Evolutionary conservation across 2,797 vertebrate genomes (phyloP).

Genomic region (Myotis daubentonii): DNA sequence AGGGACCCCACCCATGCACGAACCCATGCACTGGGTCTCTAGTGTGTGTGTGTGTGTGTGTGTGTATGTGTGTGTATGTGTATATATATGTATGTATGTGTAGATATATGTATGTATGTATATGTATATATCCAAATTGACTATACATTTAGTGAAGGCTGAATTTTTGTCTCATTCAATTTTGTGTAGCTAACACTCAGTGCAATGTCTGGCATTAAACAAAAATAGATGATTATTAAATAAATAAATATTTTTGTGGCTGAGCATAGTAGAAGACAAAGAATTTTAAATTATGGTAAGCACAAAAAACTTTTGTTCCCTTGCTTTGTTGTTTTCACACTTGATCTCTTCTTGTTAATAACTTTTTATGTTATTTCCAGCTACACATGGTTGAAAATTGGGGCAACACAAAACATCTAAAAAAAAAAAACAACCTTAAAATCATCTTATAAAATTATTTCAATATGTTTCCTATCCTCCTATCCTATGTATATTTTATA

Average conservation of each 20-base stretch:
- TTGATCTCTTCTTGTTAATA: not conserved
- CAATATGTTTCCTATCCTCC: not conserved
- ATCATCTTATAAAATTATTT: not conserved
- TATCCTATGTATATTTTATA: not conserved
- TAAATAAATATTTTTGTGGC: not conserved
- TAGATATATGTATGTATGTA: not conserved
- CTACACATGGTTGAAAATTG: not conserved
- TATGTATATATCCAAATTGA: not conserved
- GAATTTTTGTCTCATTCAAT: not conserved
- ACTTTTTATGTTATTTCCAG: not conserved
- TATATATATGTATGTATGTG: too few relatives aligned
- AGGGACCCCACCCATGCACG: too few relatives aligned
- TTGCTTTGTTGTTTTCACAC: not conserved
- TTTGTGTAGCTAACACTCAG: not conserved
- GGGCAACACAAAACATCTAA: not conserved
- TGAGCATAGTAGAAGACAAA: not conserved
- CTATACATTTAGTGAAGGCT: not conserved
- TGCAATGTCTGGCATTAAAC: not conserved
- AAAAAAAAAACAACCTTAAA: not conserved
- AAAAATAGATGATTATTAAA: not conserved
- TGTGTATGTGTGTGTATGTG: too few relatives aligned
- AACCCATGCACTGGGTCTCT: too few relatives aligned
- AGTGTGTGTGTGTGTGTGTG: too few relatives aligned
- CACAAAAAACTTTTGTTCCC: not conserved
- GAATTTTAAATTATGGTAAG: not conserved